Evolutionary conservation across 2,113 vertebrate species (phyloP), one percentile per base, ranked within the genome.

Genomic region (Hucho hucho): DNA sequence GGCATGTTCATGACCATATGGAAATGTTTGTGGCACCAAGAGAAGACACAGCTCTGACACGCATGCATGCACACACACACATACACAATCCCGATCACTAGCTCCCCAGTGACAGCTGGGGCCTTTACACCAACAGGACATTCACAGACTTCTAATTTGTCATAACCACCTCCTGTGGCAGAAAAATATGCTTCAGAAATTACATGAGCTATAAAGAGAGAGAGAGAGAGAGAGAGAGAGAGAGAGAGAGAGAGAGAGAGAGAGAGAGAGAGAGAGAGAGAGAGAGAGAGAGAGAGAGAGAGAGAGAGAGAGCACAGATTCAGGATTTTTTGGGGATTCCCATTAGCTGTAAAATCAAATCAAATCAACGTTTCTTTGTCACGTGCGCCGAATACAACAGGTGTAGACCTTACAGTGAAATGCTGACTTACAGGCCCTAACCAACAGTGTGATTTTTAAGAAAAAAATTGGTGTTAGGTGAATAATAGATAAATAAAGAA

Each of bases 1-100:
- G 96, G 95, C 96, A 98, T 96, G 98, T 98, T 97, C 96, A 96
- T 95, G 96, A 96, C 96, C 98, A 99, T 99, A 98, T 99, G 98
- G 97, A 97, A 95, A 94, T 95, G 95, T 96, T 96, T 89, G 92
- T 94, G 93, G 96, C 90, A 93, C 95, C 95, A 94, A 93, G 95
- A 97, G 97, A 96, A 95, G 95, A 95, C 86, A 96, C 96, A 94
- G 96, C 95, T 98, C 90, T 93, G 12, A 53, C 13, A 49, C 47
- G 9, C 49, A 53, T 14, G 4, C 49, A 53, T 5, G 4, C 49
- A 53, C 14, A 6, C 5, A 53, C 49, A 53, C 49, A 53, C 49
- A 4, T 14, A 53, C 49, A 53, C 14, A 53, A 1, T 1, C 97
- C 95, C 95, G 97, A 98, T 98, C 97, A 96, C 93, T 92, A 93